Conservation (phyloP, 1,140 invertebrate genomes). For the Nasonia giraulti region DNA sequence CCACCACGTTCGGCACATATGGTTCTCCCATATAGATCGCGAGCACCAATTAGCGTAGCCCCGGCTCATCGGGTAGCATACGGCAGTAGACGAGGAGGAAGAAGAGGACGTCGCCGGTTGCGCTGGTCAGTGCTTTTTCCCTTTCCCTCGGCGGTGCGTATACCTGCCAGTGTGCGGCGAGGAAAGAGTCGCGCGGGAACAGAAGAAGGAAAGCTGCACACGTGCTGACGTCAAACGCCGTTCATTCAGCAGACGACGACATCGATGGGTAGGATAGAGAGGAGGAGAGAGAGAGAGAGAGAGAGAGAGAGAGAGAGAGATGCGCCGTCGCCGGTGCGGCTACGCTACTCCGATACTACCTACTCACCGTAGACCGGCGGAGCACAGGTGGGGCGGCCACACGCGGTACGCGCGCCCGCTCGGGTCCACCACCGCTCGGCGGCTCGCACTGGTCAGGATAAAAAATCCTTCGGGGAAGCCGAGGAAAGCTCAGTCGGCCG, state of each 20-base stretch:
- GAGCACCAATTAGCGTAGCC: too few relatives aligned
- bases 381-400: neutral
- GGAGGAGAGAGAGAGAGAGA: neutral
- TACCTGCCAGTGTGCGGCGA: neutral
- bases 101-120: neutral
- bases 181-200: too few relatives aligned
- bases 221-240: neutral
- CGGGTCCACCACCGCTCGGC: neutral
- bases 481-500: conserved; percentile 50
- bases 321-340: neutral
- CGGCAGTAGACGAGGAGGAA: neutral
- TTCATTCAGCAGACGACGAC: neutral
- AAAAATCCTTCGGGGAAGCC: conserved; percentile 52
- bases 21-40: too few relatives aligned
- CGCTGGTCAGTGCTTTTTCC: conserved; percentile 10
- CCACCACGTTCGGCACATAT: too few relatives aligned
- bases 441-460: conserved; percentile 42
- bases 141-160: neutral
- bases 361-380: neutral
- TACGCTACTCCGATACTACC: too few relatives aligned
- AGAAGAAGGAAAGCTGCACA: too few relatives aligned
- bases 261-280: neutral
- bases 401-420: neutral
- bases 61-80: neutral
- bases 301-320: neutral